These are phyloP conservation scores for Molossus alvarezi DNA, from an alignment of 2,797 vertebrate species.

Conservation along the genomic window DNA sequence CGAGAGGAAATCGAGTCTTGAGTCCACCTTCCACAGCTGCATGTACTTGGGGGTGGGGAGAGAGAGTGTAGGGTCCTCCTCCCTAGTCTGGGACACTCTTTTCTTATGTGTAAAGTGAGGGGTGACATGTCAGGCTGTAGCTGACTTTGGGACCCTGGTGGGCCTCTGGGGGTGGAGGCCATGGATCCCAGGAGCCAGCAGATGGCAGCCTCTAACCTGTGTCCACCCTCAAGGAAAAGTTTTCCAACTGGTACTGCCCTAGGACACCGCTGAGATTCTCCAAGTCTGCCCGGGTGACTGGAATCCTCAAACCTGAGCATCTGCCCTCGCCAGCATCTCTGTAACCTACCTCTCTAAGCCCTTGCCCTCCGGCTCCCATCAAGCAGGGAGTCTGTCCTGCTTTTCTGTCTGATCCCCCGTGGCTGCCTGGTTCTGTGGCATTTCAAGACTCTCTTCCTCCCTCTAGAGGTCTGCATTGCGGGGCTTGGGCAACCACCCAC, in stretches of 20 bases:
- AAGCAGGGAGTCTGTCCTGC: not conserved
- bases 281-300: accelerated
- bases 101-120: not conserved
- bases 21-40: accelerated
- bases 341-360: accelerated
- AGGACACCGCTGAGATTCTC: not conserved
- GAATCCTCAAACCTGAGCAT: not conserved
- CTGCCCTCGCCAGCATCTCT: not conserved
- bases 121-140: not conserved
- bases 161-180: not conserved
- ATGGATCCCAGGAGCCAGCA: conserved; percentile 19
- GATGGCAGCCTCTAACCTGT: conserved; percentile 62
- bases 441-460: not conserved
- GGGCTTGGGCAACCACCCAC: not conserved
- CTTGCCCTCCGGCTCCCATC: not conserved
- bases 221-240: not conserved
- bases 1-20: not conserved
- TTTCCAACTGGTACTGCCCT: not conserved
- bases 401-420: not conserved
- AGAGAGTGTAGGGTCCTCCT: not conserved
- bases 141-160: not conserved
- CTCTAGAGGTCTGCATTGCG: not conserved
- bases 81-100: not conserved
- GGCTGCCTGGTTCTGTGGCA: not conserved
- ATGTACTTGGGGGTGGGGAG: accelerated